Evolutionary conservation across 2,113 vertebrate genomes (phyloP).

Genomic region (Microtus montanus): DNA sequence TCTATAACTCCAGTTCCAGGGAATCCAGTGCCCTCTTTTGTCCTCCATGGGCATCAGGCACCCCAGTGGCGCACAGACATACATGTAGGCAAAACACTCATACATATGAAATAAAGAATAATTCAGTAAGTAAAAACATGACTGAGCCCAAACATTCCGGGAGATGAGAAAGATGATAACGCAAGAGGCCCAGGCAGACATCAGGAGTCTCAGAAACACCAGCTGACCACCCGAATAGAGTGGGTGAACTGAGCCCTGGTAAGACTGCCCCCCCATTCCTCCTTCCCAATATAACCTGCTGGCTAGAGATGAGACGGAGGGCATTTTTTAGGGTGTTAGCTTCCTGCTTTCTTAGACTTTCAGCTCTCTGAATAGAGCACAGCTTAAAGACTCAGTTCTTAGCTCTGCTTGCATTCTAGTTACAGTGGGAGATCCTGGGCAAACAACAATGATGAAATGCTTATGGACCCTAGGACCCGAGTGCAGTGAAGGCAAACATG

Average conservation of each 20-base stretch:
- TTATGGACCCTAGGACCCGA: background rate
- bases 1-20: background rate
- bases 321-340: background rate
- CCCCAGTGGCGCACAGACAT: background rate
- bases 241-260: background rate
- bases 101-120: background rate
- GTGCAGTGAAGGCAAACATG: background rate
- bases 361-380: background rate
- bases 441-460: background rate
- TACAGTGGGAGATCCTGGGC: background rate
- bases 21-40: background rate
- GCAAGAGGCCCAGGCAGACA: background rate
- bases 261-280: background rate
- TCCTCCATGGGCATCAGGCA: background rate
- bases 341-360: background rate
- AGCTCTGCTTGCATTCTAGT: background rate
- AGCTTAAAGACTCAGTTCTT: background rate
- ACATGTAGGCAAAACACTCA: background rate
- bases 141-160: background rate
- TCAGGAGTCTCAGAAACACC: background rate
- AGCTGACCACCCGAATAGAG: background rate
- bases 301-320: background rate
- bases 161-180: background rate
- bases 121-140: background rate
- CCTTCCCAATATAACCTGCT: background rate